Evolutionary conservation across 1,140 invertebrate genomes (phyloP), one percentile per base, ranked within the genome.

Genomic region (Ips typographus): DNA sequence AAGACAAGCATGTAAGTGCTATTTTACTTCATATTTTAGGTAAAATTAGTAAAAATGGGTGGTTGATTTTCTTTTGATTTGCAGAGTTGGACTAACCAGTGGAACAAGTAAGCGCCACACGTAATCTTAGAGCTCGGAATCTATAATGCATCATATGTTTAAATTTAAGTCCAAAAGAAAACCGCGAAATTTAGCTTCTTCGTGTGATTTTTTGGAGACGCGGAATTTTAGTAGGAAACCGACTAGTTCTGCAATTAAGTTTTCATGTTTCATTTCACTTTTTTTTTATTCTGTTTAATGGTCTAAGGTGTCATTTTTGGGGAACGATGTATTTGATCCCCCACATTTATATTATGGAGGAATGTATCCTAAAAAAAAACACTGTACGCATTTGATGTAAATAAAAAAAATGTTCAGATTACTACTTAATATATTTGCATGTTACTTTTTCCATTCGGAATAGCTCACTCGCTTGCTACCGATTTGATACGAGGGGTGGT

Each of bases 121-220:
- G 41, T 55, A 64, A 51, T 56, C 1, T 39, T 22, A 49, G 3
- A 60, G 22, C 22, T 22, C 22, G 22, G 43, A 65, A 71, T 77
- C 73, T 77, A 72, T 76, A 76, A 77, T 22, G 74, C 75, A 69
- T 75, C 72, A 72, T 75, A 77, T 75, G 67, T 64, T 65, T 39
- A 65, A 68, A 74, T 70, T 71, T 72, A 78, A 74, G 75, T 75
- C 73, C 71, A 78, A 73, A 73, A 53, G 77, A 68, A 72, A 52
- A 68, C 72, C 73, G 67, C 74, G 65, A 75, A 76, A 74, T 65
- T 72, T 76, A 76, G 75, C 76, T 77, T 77, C 68, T 69, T 69
- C 75, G 76, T 76, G 76, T 77, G 71, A 77, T 76, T 72, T 75
- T 64, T 78, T 75, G 73, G 72, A 74, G 75, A 75, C 77, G 76